phyloP scores from a whole-genome alignment of 2,113 vertebrate genomes.

The Amia ocellicauda region DNA sequence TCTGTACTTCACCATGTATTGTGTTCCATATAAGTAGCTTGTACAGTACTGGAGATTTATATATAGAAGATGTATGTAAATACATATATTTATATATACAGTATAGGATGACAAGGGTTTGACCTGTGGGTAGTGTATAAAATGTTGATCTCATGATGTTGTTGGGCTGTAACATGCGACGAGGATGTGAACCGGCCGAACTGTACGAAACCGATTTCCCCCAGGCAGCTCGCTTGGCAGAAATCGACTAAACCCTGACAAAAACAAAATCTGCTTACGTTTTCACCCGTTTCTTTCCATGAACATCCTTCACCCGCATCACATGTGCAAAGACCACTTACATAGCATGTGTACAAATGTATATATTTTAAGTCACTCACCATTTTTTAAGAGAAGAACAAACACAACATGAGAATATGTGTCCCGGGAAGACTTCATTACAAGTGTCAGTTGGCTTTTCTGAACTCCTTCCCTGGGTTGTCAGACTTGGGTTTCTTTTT shows the following conservation, averaged over 20 bases:
- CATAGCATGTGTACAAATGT: conserved; percentile 68
- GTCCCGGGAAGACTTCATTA: conserved; percentile 15
- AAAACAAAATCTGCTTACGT: no score
- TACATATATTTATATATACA: background rate
- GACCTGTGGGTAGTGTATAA: background rate
- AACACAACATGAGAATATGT: conserved; percentile 16
- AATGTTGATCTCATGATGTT: no score
- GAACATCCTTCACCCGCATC: conserved; percentile 31
- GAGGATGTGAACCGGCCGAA: no score
- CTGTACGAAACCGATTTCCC: no score
- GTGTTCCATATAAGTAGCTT: background rate
- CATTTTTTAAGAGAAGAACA: conserved; percentile 28
- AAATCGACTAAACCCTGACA: no score
- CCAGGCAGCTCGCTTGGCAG: no score
- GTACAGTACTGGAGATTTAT: background rate
- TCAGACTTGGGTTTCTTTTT: no score
- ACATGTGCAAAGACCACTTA: conserved; percentile 35
- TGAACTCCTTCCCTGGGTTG: no score
- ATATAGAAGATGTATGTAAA: conserved; percentile 9
- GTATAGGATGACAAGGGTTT: conserved; percentile 1
- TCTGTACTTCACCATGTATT: background rate
- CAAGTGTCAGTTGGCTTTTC: background rate
- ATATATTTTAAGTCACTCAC: conserved; percentile 56
- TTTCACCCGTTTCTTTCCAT: background rate
- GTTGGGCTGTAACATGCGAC: no score